A percentile compares a stretch with the other conserved stretches of the same genome.
phyloP scores from a whole-genome alignment of 1,140 invertebrate species.

The Anthonomus grandis region DNA sequence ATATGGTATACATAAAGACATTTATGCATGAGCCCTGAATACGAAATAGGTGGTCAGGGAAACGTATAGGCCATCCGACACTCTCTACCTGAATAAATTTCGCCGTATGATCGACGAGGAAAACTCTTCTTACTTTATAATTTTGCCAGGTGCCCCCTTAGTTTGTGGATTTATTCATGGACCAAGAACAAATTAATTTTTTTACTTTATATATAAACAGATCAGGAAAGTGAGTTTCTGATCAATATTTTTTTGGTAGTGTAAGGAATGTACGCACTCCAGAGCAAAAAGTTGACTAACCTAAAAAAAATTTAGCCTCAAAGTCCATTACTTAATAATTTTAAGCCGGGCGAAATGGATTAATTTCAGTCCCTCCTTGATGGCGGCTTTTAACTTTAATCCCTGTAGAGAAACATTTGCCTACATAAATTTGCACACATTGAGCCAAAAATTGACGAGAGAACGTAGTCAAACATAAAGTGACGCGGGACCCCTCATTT shows the following conservation, averaged over 20 bases:
- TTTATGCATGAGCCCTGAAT: constrained; percentile 19
- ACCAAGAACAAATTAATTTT: too few species aligned
- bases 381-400: constrained; percentile 23
- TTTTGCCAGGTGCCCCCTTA: background rate
- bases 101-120: constrained; percentile 22
- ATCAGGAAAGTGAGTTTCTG: too few species aligned
- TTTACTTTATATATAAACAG: too few species aligned
- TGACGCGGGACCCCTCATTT: constrained; percentile 9
- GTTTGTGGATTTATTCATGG: background rate
- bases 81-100: constrained; percentile 18
- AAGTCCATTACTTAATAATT: too few species aligned
- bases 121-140: constrained; percentile 18
- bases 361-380: too few species aligned
- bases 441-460: constrained; percentile 19
- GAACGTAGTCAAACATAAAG: constrained; percentile 13
- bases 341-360: too few species aligned
- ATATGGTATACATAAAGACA: constrained; percentile 27
- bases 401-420: constrained; percentile 19
- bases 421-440: constrained; percentile 23
- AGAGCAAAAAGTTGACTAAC: too few species aligned
- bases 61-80: constrained; percentile 22
- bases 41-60: constrained; percentile 25
- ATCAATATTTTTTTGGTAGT: too few species aligned
- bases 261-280: too few species aligned
- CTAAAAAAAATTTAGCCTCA: too few species aligned